Conservation (phyloP, 2,113 vertebrate species). For the Mus spicilegus region DNA sequence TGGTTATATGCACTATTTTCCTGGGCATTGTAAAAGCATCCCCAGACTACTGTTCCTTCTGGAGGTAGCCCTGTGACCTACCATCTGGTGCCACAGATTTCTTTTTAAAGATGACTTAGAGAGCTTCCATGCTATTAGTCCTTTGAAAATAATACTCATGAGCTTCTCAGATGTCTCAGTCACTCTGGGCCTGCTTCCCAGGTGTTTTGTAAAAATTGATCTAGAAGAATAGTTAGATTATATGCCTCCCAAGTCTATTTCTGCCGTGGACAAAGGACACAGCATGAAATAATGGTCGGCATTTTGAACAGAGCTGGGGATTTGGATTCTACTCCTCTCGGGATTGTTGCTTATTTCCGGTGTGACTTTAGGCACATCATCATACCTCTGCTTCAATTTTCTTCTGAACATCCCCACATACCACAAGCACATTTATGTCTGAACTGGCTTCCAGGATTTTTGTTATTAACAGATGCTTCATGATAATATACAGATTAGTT, state of each 20-base stretch:
- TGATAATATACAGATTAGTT: background rate
- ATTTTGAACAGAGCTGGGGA: background rate
- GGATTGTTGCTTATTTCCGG: background rate
- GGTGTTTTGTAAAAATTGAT: constrained; percentile 71
- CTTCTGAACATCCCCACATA: background rate
- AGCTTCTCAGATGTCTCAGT: constrained; percentile 71
- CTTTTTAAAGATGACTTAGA: constrained; percentile 67
- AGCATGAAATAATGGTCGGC: background rate
- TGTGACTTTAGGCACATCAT: constrained; percentile 17
- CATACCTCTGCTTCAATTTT: constrained; percentile 40
- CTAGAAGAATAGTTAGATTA: constrained; percentile 70
- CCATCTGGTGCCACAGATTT: constrained; percentile 61
- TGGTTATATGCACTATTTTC: background rate
- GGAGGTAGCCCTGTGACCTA: constrained; percentile 62
- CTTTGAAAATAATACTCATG: constrained; percentile 73
- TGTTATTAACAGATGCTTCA: background rate
- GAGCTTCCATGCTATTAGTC: constrained; percentile 32
- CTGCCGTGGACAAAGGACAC: constrained; percentile 43
- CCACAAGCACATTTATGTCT: background rate
- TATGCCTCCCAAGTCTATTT: constrained; percentile 42
- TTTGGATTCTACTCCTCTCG: background rate
- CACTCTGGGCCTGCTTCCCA: constrained; percentile 69
- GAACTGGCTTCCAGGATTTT: background rate
- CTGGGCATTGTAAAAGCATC: constrained; percentile 27
- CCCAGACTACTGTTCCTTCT: constrained; percentile 10